Evolutionary conservation across 1,140 invertebrate genomes (phyloP).

Genomic region (Calephelis virginiensis): DNA sequence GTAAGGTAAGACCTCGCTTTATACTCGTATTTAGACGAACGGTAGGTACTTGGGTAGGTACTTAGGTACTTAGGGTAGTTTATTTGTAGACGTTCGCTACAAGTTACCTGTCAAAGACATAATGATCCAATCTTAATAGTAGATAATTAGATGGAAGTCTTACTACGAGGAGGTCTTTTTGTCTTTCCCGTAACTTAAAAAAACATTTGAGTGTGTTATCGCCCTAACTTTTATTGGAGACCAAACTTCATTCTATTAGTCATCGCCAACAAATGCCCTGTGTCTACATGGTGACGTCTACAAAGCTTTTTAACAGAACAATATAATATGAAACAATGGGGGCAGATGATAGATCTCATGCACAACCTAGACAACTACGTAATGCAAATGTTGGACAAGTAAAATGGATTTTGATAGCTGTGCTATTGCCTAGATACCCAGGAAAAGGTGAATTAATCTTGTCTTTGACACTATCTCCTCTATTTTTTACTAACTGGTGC

Average conservation of each 20-base stretch:
- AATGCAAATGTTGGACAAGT: conserved; percentile 13
- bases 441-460: background rate
- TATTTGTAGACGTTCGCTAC: too few relatives aligned
- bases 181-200: too few relatives aligned
- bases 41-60: too few relatives aligned
- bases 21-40: too few relatives aligned
- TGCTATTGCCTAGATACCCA: background rate
- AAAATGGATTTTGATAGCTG: background rate
- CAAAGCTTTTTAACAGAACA: conserved; percentile 21
- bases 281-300: conserved; percentile 15
- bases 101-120: too few relatives aligned
- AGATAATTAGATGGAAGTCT: too few relatives aligned
- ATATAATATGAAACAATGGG: conserved; percentile 8
- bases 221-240: conserved; percentile 19
- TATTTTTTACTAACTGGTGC: background rate
- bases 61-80: too few relatives aligned
- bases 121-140: too few relatives aligned
- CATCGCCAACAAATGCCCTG: conserved; percentile 20
- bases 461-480: background rate
- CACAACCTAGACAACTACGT: conserved; percentile 3
- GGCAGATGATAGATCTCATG: conserved; percentile 18
- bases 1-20: too few relatives aligned
- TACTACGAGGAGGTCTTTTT: too few relatives aligned
- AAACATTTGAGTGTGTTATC: conserved; percentile 2
- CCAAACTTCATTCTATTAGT: conserved; percentile 21